Evolutionary conservation across 1,140 invertebrate genomes (phyloP), one percentile per base, ranked within the genome.

Genomic region (Pogonomyrmex barbatus): DNA sequence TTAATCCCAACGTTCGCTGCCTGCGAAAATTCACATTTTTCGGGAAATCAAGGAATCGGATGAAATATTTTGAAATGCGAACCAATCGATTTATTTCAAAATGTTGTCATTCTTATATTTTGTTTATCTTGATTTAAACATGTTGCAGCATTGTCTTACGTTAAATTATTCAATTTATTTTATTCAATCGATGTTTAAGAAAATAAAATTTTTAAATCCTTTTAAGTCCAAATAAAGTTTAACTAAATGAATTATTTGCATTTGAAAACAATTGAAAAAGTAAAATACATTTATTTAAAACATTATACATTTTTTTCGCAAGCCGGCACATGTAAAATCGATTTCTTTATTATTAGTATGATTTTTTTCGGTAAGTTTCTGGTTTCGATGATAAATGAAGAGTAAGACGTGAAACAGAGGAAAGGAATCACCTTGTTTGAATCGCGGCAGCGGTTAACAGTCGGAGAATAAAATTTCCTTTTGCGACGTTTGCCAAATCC

Each of bases 401-500:
- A 73, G 73, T 73, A 62, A 47, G 54, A 83, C 62, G 68, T 33
- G 68, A 73, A 33, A 83, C 58, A 79, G 65, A 76, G 73, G 54
- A 86, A 73, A 75, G 47, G 58, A 63, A 85, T 60, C 70, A 84
- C 17, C 45, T 62, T 63, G 70, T 62, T 81, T 56, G 84, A 73
- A 82, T 54, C 87, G 45, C 54, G 50, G 39, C 68, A 71, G 70
- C 36, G 76, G 76, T 68, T 85, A 86, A 87, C 60, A 70, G 84
- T 83, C 79, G 47, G 77, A 39, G 78, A 75, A 84, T 89, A 89
- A 90, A 87, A 62, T 87, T 82, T 87, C 65, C 79, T 67, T 86
- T 84, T 79, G 83, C 63, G 71, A 71, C 88, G 70, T 89, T 90
- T 87, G 85, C 84, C 84, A 88, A 89, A 89, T 88, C 87, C 75